Conservation (phyloP, 2,113 vertebrate species). For the Blennius ocellaris region DNA sequence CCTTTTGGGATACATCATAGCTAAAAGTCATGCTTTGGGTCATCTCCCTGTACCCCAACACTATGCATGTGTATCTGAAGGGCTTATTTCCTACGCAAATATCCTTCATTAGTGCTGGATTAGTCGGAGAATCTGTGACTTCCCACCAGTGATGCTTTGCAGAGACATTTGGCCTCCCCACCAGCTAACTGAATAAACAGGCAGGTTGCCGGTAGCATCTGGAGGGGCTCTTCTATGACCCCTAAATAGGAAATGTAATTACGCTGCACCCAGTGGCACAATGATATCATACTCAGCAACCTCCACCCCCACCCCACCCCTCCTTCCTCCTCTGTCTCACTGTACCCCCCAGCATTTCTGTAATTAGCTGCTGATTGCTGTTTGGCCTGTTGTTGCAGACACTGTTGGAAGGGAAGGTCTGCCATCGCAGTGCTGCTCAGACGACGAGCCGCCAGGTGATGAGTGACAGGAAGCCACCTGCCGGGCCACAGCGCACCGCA, state of each 20-base stretch:
- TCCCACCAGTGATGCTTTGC: conserved; percentile 18
- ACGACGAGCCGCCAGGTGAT: conserved; percentile 20
- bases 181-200: conserved; percentile 58
- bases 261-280: conserved; percentile 53
- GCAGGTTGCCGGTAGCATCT: conserved; percentile 56
- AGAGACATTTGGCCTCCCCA: conserved; percentile 45
- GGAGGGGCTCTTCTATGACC: conserved; percentile 70
- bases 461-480: conserved; percentile 55
- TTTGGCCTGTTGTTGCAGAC: conserved; percentile 24
- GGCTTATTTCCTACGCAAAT: conserved; percentile 30
- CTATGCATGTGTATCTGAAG: too few species aligned
- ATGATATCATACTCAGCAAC: conserved; percentile 53
- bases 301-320: not conserved
- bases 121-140: too few species aligned
- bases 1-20: too few species aligned
- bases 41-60: too few species aligned
- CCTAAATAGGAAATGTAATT: conserved; percentile 60
- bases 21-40: too few species aligned
- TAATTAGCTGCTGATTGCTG: conserved; percentile 52
- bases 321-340: conserved; percentile 21
- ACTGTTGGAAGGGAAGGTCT: conserved; percentile 24
- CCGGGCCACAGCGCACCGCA: conserved; percentile 36
- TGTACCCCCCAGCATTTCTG: conserved; percentile 22
- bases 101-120: not conserved
- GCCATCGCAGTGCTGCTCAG: not conserved